Percentiles rank a stretch among this genome's conserved stretches.
phyloP scores from a whole-genome alignment of 2,113 vertebrate genomes.

The Gambusia holbrooki region DNA sequence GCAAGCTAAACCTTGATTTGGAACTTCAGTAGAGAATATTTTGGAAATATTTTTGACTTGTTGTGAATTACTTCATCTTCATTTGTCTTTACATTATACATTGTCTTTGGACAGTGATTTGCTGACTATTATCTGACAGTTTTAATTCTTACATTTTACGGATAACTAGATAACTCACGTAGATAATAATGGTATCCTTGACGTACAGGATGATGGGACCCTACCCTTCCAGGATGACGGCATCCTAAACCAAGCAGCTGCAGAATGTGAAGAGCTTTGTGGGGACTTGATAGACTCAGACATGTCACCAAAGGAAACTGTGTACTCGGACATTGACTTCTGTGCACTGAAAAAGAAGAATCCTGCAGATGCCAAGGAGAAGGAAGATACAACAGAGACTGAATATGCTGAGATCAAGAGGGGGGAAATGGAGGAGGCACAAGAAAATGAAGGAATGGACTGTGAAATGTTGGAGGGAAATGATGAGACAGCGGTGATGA shows the following conservation, averaged over 20 bases:
- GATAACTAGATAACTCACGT: background rate
- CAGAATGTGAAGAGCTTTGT: background rate
- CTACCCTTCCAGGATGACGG: background rate
- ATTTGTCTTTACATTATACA: too few relatives aligned
- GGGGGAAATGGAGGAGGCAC: background rate
- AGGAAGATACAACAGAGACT: constrained; percentile 21
- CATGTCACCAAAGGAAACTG: constrained; percentile 27
- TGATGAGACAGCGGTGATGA: background rate
- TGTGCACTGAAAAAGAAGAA: constrained; percentile 27
- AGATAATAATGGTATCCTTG: background rate
- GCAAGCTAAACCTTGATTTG: too few relatives aligned
- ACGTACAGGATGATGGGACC: background rate
- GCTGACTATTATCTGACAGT: background rate
- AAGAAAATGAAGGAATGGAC: background rate
- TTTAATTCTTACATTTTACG: background rate
- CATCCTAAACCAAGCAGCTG: background rate
- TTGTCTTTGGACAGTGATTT: background rate
- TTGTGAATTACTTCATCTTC: too few relatives aligned
- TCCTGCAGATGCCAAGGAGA: background rate
- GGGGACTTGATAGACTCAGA: background rate
- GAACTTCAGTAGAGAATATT: too few relatives aligned
- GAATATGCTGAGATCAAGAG: constrained; percentile 76
- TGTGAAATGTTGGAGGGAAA: constrained; percentile 6
- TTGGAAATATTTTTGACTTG: too few relatives aligned
- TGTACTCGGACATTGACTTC: constrained; percentile 69